Evolutionary conservation across 35 echinoderm and acorn worm species (phyloP).

Genomic region (Heliocidaris erythrogramma): DNA sequence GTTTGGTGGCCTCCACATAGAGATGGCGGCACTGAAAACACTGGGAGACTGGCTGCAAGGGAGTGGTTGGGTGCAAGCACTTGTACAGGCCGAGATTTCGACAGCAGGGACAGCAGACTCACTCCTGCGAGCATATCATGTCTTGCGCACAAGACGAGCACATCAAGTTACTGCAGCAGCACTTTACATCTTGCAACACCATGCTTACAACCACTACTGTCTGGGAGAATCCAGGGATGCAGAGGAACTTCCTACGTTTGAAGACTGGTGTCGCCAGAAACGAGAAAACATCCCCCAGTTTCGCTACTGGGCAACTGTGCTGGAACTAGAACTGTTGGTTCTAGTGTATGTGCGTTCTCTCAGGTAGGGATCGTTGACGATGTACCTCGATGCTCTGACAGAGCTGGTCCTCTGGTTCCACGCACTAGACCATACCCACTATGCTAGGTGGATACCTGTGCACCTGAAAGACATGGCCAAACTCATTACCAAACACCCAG

Average conservation of each 20-base stretch:
- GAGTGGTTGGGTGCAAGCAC: slow-evolving; percentile 60
- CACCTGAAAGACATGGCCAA: slow-evolving; percentile 54
- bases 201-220: slow-evolving; percentile 48
- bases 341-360: slow-evolving; percentile 51
- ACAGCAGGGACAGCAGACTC: slow-evolving; percentile 67
- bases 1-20: slow-evolving; percentile 58
- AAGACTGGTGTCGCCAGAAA: slow-evolving; percentile 11
- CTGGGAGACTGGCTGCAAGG: slow-evolving; percentile 64
- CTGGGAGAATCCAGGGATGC: not conserved
- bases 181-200: slow-evolving; percentile 40
- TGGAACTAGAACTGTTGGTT: slow-evolving; percentile 44
- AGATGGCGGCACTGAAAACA: slow-evolving; percentile 52
- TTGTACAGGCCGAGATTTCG: slow-evolving; percentile 62
- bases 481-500: slow-evolving; percentile 48
- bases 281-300: not conserved
- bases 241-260: not conserved
- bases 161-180: slow-evolving; percentile 55
- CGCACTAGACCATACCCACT: slow-evolving; percentile 66
- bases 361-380: slow-evolving; percentile 49
- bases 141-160: slow-evolving; percentile 53
- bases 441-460: slow-evolving; percentile 62
- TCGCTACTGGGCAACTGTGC: slow-evolving; percentile 48
- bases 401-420: slow-evolving; percentile 66
- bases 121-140: slow-evolving; percentile 49
- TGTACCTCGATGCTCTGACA: slow-evolving; percentile 44